Evolutionary conservation across 2,113 vertebrate genomes (phyloP).

Genomic region (Synchiropus splendidus): DNA sequence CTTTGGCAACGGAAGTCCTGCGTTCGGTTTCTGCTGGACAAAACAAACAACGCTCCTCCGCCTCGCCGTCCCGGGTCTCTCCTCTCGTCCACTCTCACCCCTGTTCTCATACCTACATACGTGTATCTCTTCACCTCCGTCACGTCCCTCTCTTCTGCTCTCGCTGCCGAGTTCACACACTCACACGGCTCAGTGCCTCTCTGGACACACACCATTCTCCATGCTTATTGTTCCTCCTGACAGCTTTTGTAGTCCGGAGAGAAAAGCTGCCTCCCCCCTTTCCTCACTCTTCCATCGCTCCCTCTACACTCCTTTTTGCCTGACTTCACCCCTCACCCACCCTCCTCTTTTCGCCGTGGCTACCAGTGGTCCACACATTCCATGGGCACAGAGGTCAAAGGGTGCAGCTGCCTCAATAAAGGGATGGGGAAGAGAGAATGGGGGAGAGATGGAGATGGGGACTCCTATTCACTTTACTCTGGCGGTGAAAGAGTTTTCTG

Average conservation of each 20-base stretch:
- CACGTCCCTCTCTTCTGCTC: conserved; percentile 13
- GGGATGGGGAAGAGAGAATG: conserved; percentile 31
- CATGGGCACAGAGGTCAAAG: conserved; percentile 69
- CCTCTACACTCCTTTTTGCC: conserved; percentile 6
- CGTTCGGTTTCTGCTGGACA: conserved; percentile 55
- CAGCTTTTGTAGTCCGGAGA: conserved; percentile 67
- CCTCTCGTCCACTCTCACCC: conserved; percentile 4
- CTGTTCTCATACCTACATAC: conserved; percentile 4
- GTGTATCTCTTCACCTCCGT: conserved; percentile 8
- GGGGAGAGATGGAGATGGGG: conserved; percentile 23
- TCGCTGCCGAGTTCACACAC: conserved; percentile 50
- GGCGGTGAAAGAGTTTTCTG: conserved; percentile 22
- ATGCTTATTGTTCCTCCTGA: conserved; percentile 64
- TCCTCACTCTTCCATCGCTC: conserved; percentile 11
- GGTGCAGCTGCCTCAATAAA: conserved; percentile 71
- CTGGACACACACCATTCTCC: conserved; percentile 68
- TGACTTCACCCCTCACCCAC: conserved; percentile 18
- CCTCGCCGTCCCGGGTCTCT: conserved; percentile 8
- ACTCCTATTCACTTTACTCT: conserved; percentile 57
- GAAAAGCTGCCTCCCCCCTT: conserved; percentile 46
- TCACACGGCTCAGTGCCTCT: conserved; percentile 66
- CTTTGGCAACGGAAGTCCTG: conserved; percentile 58
- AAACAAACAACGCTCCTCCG: conserved; percentile 53
- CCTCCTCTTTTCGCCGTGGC: conserved; percentile 16
- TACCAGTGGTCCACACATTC: conserved; percentile 53